Evolutionary conservation across 2,797 vertebrate genomes (phyloP), one percentile per base, ranked within the genome.

Genomic region (Coregonus suidteri): DNA sequence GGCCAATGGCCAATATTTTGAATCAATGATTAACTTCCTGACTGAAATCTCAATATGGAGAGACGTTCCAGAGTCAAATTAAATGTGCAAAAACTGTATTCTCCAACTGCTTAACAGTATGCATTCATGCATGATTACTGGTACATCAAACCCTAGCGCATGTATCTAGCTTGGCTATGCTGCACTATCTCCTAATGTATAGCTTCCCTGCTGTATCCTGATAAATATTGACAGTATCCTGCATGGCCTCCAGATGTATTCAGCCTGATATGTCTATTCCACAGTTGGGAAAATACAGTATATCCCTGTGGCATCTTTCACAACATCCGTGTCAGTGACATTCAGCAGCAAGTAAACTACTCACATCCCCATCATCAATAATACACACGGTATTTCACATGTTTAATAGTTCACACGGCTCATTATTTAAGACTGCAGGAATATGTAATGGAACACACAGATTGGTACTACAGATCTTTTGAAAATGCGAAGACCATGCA

Each of bases 41-140:
- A 20, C 56, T 74, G 56, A 14, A 59, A 73, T 76, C 52, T 70
- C 66, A 54, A 75, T 34, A 20, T 35, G 4, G 30, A 20, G 53
- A 59, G 16, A 70, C 16, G 18, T 35, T n/a, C 37, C 6, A 75
- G 15, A 41, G 68, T 52, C 2, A 4, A 25, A 16, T 56, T 18
- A 31, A n/a, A 25, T 11, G 18, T 16, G 31, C n/a, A 30, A 62
- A 66, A 6, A 66, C 35, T 6, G 35, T 16, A 20, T 56, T 70
- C n/a, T 6, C 75, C 15, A 56, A 56, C 52, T 37, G 31, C 52
- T 41, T 35, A 35, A 31, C 52, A 59, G 31, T 51, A 34, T 47
- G 14, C 67, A 37, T 41, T 41, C 3, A 31, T 15, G 34, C 13
- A 71, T 68, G 14, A 66, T 31, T 30, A 35, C 16, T 18, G 35